Evolutionary conservation across 2,797 vertebrate genomes (phyloP).

Genomic region (Rhynchotus rufescens): DNA sequence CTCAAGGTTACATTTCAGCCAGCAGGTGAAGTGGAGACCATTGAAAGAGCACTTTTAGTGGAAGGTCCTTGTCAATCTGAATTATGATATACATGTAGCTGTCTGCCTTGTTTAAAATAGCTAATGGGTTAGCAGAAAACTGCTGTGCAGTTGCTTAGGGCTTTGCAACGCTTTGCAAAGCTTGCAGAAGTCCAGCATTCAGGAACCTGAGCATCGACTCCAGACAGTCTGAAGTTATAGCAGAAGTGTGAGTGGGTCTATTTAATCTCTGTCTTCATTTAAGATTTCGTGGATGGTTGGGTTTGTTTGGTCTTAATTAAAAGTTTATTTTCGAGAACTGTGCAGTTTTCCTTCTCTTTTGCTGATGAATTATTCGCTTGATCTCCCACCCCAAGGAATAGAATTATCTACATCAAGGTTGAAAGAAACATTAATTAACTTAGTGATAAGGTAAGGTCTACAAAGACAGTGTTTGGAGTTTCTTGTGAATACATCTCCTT

Average conservation of each 20-base stretch:
- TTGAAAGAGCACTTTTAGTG: background rate
- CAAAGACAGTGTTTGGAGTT: background rate
- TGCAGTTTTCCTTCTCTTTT: background rate
- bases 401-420: slow-evolving; percentile 17
- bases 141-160: background rate
- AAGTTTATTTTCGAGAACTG: slow-evolving; percentile 9
- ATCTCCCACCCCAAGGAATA: background rate
- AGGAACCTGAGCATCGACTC: background rate
- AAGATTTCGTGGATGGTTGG: slow-evolving; percentile 9
- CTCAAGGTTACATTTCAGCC: background rate
- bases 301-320: slow-evolving; percentile 32
- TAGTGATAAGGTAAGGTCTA: background rate
- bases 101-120: background rate
- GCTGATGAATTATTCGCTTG: background rate
- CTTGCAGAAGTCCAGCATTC: background rate
- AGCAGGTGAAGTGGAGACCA: background rate
- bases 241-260: background rate
- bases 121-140: background rate
- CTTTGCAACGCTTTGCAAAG: background rate
- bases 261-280: slow-evolving; percentile 27
- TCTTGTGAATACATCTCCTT: background rate
- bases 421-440: slow-evolving; percentile 43
- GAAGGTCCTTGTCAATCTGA: background rate
- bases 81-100: background rate
- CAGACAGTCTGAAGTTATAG: background rate